Percentiles rank a stretch among this genome's conserved stretches.
Evolutionary conservation across 2,113 vertebrate species (phyloP).

Genomic region (Channa maculata): DNA sequence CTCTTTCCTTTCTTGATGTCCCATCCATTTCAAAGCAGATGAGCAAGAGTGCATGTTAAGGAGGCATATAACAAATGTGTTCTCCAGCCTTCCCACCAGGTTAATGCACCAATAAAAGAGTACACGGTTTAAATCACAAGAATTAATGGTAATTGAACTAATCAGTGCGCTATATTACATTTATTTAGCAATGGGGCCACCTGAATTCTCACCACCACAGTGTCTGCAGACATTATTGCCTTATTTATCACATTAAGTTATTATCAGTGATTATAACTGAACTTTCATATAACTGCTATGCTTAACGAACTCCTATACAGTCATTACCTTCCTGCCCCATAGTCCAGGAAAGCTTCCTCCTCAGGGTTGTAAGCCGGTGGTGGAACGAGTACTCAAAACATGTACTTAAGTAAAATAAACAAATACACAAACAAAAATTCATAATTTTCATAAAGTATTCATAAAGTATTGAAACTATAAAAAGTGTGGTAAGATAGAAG

Average conservation of each 20-base stretch:
- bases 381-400: too few relatives aligned
- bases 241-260: slow-evolving; percentile 4
- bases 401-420: too few relatives aligned
- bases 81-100: slow-evolving; percentile 32
- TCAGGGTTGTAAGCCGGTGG: neutral
- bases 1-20: slow-evolving; percentile 54
- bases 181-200: slow-evolving; percentile 4
- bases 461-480: too few relatives aligned
- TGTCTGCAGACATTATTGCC: slow-evolving; percentile 12
- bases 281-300: neutral
- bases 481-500: too few relatives aligned
- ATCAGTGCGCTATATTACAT: slow-evolving; percentile 1
- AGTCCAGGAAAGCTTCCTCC: neutral
- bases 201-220: neutral
- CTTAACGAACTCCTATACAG: neutral
- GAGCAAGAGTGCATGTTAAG: slow-evolving; percentile 37
- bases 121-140: slow-evolving; percentile 14
- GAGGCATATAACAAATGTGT: slow-evolving; percentile 39
- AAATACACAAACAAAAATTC: too few relatives aligned
- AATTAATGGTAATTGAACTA: slow-evolving; percentile 3
- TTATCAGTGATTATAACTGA: neutral
- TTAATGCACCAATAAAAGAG: slow-evolving; percentile 7
- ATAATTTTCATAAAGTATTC: too few relatives aligned
- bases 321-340: neutral
- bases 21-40: slow-evolving; percentile 56